Conservation (phyloP, 2,888 invertebrate genomes). For the Apamea monoglypha region DNA sequence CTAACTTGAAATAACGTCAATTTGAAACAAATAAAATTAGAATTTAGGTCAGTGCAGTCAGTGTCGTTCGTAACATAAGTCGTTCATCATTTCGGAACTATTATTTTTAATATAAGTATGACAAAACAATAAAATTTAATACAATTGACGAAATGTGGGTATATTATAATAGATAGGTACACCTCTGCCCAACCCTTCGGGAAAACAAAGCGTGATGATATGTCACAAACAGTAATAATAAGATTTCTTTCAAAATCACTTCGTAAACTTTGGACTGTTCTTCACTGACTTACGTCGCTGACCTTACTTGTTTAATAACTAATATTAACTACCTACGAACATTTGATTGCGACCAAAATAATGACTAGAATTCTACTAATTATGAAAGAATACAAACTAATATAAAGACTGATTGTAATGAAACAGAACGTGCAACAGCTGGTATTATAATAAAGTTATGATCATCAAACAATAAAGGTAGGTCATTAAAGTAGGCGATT, state of each 20-base stretch:
- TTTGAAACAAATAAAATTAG: too few species aligned
- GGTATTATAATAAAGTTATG: background rate
- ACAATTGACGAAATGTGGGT: too few species aligned
- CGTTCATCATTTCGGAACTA: background rate
- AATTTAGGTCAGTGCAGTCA: background rate
- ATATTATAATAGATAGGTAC: too few species aligned
- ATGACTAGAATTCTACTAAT: slow-evolving; percentile 7
- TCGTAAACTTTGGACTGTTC: background rate
- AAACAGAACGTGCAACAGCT: background rate
- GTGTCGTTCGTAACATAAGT: too few species aligned
- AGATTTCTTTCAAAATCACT: background rate
- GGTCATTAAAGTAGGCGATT: background rate
- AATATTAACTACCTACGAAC: background rate
- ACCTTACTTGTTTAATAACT: background rate
- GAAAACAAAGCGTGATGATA: too few species aligned
- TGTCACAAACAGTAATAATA: background rate
- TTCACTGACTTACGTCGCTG: background rate
- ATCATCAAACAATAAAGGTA: background rate
- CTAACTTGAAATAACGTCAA: too few species aligned
- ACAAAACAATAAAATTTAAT: too few species aligned
- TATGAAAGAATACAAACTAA: background rate
- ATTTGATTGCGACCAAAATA: background rate
- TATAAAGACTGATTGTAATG: background rate
- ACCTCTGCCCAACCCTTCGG: too few species aligned
- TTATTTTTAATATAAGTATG: background rate